phyloP scores from a whole-genome alignment of 1,140 invertebrate species.

The Chelonus insularis region DNA sequence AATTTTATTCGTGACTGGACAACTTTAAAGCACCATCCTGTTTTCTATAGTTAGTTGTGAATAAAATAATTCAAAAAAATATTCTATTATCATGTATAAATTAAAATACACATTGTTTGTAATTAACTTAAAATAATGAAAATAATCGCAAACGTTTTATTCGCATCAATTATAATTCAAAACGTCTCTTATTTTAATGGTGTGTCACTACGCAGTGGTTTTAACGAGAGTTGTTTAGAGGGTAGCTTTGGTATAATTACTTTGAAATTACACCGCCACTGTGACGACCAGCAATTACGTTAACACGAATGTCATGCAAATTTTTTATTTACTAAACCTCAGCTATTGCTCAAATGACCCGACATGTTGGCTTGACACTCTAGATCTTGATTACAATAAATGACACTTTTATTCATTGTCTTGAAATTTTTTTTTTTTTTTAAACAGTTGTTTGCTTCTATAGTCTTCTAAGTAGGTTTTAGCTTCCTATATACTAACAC shows the following conservation, averaged over 20 bases:
- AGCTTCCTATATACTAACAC: background rate
- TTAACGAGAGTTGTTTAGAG: conserved; percentile 54
- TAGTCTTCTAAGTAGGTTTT: background rate
- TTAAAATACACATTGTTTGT: no score
- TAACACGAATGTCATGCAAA: conserved; percentile 32
- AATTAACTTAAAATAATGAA: no score
- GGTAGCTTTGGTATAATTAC: conserved; percentile 54
- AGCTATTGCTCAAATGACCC: conserved; percentile 26
- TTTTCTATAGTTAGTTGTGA: no score
- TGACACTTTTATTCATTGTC: no score
- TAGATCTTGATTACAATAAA: no score
- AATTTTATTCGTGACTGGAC: no score
- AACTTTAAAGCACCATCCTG: no score
- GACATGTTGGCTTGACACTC: background rate
- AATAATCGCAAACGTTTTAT: background rate
- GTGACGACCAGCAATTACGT: conserved; percentile 34
- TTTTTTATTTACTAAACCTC: conserved; percentile 35
- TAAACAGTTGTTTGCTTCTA: background rate
- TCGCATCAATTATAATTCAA: background rate
- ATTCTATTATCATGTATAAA: no score
- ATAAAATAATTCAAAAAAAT: no score
- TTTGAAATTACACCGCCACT: conserved; percentile 48
- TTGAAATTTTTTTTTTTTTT: background rate
- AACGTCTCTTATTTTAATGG: background rate
- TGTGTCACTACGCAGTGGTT: conserved; percentile 32